A percentile compares a stretch with the other conserved stretches of the same genome.
phyloP scores from a whole-genome alignment of 35 echinoderm and acorn worm species.

The Lytechinus pictus region DNA sequence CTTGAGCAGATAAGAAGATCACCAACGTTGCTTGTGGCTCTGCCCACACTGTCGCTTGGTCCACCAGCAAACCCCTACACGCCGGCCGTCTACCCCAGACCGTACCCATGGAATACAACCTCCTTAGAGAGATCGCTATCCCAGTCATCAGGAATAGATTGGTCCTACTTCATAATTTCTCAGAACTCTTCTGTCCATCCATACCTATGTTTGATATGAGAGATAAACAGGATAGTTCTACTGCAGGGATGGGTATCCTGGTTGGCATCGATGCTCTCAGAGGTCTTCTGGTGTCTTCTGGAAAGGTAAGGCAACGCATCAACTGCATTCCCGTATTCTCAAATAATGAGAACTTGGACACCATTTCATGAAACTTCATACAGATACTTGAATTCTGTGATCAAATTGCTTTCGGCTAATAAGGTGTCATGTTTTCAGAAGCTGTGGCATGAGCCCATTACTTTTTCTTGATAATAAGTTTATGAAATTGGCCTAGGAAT shows the following conservation, averaged over 20 bases:
- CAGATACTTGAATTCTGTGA: too few relatives aligned
- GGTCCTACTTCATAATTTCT: conserved; percentile 94
- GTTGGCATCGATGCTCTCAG: conserved; percentile 92
- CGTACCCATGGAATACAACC: conserved; percentile 99
- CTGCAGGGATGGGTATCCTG: conserved; percentile 55
- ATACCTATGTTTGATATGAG: conserved; percentile 98
- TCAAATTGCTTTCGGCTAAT: too few relatives aligned
- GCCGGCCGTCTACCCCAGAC: conserved; percentile 82
- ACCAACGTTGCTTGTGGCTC: conserved; percentile 98
- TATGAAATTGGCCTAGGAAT: too few relatives aligned
- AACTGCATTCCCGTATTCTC: neutral
- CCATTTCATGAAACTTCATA: too few relatives aligned
- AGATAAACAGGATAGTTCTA: conserved; percentile 63
- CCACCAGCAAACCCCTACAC: conserved; percentile 96
- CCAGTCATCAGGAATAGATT: conserved; percentile 85
- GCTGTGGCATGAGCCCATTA: too few relatives aligned
- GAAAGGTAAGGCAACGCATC: conserved; percentile 70
- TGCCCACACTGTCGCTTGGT: conserved; percentile 98
- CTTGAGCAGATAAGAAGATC: conserved; percentile 86
- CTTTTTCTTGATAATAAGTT: too few relatives aligned
- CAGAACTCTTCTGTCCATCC: conserved; percentile 96
- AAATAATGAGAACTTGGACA: too few relatives aligned
- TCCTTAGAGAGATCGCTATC: conserved; percentile 89
- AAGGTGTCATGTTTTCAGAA: too few relatives aligned
- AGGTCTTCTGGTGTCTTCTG: conserved; percentile 89